Conservation (phyloP, 2,113 vertebrate species). For the Camelus bactrianus region DNA sequence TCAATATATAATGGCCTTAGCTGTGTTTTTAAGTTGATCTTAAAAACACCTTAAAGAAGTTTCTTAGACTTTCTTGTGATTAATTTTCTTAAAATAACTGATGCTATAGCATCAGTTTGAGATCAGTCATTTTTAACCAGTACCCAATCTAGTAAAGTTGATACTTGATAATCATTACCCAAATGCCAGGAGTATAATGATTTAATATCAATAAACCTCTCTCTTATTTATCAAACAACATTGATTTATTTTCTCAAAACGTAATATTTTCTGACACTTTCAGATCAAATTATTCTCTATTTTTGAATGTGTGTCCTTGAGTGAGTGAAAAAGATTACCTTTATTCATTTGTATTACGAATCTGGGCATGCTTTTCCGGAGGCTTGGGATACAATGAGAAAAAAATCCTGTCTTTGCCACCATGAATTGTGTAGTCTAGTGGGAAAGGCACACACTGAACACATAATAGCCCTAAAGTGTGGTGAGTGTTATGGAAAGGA, state of each 20-base stretch:
- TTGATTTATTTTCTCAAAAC: not conserved
- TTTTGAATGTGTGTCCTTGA: not conserved
- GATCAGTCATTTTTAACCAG: not conserved
- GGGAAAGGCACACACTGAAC: not conserved
- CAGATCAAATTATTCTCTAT: not conserved
- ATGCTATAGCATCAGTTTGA: not conserved
- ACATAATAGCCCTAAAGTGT: not conserved
- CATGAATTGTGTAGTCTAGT: not conserved
- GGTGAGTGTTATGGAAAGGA: not conserved
- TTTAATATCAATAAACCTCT: not conserved
- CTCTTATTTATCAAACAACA: not conserved
- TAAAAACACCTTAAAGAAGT: not conserved
- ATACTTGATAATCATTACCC: not conserved
- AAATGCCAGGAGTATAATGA: not conserved
- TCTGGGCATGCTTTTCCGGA: not conserved
- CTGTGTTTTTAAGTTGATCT: not conserved
- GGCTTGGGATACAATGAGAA: not conserved
- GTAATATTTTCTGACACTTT: not conserved
- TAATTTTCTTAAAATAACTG: constrained; percentile 11
- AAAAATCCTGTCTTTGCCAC: not conserved
- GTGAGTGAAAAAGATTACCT: not conserved
- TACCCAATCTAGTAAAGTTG: not conserved
- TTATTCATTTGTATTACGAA: not conserved
- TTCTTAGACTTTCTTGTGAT: not conserved
- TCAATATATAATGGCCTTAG: not conserved